Conservation (phyloP, 1,140 invertebrate genomes). For the Vanessa tameamea region DNA sequence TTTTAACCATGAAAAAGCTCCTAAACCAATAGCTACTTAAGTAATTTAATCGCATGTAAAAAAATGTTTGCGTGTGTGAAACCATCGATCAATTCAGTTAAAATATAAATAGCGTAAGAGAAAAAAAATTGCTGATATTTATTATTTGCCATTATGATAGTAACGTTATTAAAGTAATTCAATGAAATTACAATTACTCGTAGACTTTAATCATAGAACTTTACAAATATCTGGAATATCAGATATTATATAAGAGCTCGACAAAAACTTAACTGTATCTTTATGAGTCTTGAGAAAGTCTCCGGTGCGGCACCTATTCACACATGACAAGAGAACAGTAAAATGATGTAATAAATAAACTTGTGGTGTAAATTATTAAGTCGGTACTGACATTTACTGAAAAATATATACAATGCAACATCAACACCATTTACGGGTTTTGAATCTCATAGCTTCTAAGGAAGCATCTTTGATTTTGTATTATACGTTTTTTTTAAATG, state of each 20-base stretch:
- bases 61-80: background rate
- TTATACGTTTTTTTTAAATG: no score
- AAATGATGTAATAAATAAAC: conserved; percentile 51
- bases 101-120: background rate
- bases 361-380: conserved; percentile 41
- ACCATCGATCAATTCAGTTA: background rate
- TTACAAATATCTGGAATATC: background rate
- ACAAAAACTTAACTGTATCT: conserved; percentile 59
- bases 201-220: background rate
- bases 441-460: background rate
- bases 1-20: no score
- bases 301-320: conserved; percentile 42
- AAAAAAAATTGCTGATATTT: background rate
- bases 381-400: conserved; percentile 23
- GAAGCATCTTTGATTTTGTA: background rate
- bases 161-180: background rate
- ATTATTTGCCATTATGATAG: background rate
- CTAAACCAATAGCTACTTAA: background rate
- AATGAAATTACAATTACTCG: background rate
- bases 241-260: conserved; percentile 43
- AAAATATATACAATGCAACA: conserved; percentile 19
- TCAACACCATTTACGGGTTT: background rate
- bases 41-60: background rate
- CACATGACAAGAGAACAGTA: conserved; percentile 52
- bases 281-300: conserved; percentile 51